Percentiles rank a stretch among this genome's conserved stretches.
These are phyloP conservation scores for Lasioglossum calceatum DNA, from an alignment of 2,888 invertebrate genomes.

Conservation along the genomic window DNA sequence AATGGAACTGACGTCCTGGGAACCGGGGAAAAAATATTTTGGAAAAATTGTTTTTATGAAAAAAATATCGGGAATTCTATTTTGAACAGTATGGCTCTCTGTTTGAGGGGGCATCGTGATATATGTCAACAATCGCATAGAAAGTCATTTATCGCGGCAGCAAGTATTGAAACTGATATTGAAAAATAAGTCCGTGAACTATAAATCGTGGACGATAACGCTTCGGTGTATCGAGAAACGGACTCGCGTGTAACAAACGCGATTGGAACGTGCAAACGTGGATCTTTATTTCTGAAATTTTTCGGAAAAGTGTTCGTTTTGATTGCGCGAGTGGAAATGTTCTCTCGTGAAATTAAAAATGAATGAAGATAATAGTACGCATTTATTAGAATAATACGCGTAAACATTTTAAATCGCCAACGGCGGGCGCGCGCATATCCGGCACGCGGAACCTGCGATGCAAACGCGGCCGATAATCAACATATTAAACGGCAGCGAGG, in stretches of 20 bases:
- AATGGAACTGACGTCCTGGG: not conserved
- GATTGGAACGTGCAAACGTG: not conserved
- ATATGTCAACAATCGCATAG: not conserved
- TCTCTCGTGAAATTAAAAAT: not conserved
- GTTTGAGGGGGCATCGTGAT: not conserved
- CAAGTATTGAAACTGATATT: not conserved
- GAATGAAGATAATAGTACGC: not conserved
- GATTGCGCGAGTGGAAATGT: not conserved
- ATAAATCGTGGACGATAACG: slow-evolving; percentile 6
- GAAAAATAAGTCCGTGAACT: slow-evolving; percentile 6
- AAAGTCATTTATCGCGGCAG: not conserved
- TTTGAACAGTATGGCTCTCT: not conserved
- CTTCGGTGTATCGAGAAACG: not conserved
- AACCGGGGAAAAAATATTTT: not conserved
- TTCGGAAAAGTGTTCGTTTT: not conserved
- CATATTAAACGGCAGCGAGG: slow-evolving; percentile 50
- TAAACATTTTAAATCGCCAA: not conserved
- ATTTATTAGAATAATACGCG: not conserved
- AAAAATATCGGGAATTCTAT: not conserved
- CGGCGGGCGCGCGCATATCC: not conserved
- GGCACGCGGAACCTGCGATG: slow-evolving; percentile 24
- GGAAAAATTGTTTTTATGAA: not conserved
- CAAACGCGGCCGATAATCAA: slow-evolving; percentile 41
- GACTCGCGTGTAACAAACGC: not conserved
- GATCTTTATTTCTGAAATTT: not conserved